A percentile compares a stretch with the other conserved stretches of the same genome.
Evolutionary conservation across 1,140 invertebrate genomes (phyloP).

Genomic region (Eufriesea mexicana): DNA sequence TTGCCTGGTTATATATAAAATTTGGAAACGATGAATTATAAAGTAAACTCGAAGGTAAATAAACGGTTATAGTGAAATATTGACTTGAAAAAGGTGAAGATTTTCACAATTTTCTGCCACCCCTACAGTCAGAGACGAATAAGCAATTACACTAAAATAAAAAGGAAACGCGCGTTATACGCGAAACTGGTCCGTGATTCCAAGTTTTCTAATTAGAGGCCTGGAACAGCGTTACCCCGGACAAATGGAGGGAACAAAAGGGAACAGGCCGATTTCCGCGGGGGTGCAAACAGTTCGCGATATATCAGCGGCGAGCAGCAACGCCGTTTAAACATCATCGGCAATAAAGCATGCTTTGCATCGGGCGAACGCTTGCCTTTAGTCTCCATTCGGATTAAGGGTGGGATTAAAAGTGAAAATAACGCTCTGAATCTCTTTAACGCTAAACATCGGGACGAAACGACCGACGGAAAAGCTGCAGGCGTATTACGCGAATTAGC

Average conservation of each 20-base stretch:
- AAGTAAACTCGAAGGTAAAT: no score
- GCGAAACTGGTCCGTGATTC: no score
- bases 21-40: no score
- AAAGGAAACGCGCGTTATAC: no score
- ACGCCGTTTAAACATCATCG: constrained; percentile 34
- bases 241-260: constrained; percentile 11
- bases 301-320: constrained; percentile 18
- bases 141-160: no score
- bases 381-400: constrained; percentile 41
- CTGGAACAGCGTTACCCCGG: background rate
- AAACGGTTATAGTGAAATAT: no score
- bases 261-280: background rate
- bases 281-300: constrained; percentile 35
- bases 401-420: constrained; percentile 52
- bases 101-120: no score
- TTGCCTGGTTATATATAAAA: no score
- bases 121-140: no score
- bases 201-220: background rate
- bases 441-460: constrained; percentile 21
- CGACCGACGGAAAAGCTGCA: constrained; percentile 14
- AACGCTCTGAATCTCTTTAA: constrained; percentile 33
- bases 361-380: background rate
- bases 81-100: no score
- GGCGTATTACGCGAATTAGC: constrained; percentile 42
- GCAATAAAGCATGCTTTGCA: constrained; percentile 48